Base-by-base conservation (phyloP, 2,888 invertebrate species). In the Griposia aprilina region DNA sequence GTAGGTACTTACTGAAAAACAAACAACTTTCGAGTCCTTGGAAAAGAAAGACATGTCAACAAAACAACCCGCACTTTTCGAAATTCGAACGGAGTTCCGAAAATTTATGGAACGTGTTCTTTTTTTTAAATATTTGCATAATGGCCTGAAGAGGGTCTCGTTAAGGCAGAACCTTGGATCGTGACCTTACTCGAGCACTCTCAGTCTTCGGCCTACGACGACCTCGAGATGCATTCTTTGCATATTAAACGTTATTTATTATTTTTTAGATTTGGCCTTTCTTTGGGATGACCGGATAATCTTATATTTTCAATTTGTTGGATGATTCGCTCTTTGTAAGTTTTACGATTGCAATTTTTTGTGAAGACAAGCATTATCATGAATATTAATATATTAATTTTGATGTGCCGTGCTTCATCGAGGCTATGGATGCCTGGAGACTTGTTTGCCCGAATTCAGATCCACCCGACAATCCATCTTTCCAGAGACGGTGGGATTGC, bases 201-300 rank as follows among this genome's bases (percentile, higher is more conserved):
- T 84, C 69, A 52, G 81, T 62, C 69, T 72, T 60, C 63, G 23
- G 72, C 73, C 84, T 71, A 59, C n/a, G 48, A 48, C 26, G 81
- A 73, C 84, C 84, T 76, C n/a, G 26, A 26, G 70, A 15, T 84
- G 84, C 77, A 73, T 84, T 83, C 77, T 84, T 81, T 74, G 77
- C 76, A 84, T 81, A 74, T n/a, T 73, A 77, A 84, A 67, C 66
- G 55, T 48, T 55, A 60, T 74, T 62, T 78, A 65, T 62, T 78
- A 65, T 71, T 59, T 20, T 36, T 50, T 36, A 45, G 63, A 5
- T 60, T 55, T 30, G 55, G 26, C 74, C 63, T 48, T 80, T 62
- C 1, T 67, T 50, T 2, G 2, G 7, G 10, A 15, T 48, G 26
- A 78, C 55, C 26, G 30, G 71, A 55, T 48, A 2, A 2, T n/a